Evolutionary conservation across 2,888 invertebrate genomes (phyloP).

Genomic region (Auanema freiburgensis): DNA sequence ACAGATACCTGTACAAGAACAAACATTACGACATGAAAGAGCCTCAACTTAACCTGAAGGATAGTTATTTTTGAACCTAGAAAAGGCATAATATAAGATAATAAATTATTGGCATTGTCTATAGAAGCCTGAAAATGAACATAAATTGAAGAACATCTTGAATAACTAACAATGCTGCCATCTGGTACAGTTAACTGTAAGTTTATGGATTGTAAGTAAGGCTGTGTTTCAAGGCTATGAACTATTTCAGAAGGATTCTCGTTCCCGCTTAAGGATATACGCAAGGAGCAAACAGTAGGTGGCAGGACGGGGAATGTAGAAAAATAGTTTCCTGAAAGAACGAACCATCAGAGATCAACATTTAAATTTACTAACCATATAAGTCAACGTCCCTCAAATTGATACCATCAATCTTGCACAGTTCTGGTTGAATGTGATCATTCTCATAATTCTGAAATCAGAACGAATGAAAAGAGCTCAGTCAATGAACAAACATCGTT

Average conservation of each 20-base stretch:
- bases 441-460: background rate
- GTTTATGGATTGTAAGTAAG: constrained; percentile 44
- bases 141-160: background rate
- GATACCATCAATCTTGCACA: constrained; percentile 35
- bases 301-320: constrained; percentile 53
- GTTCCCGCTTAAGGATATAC: constrained; percentile 59
- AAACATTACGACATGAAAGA: background rate
- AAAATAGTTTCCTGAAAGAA: constrained; percentile 56
- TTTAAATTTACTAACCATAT: constrained; percentile 35
- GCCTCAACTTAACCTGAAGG: constrained; percentile 42
- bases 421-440: constrained; percentile 7
- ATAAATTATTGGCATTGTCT: constrained; percentile 54
- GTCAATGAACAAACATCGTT: constrained; percentile 42
- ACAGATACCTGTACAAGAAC: constrained; percentile 40
- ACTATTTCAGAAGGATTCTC: constrained; percentile 51
- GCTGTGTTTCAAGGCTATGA: constrained; percentile 37
- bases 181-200: constrained; percentile 53
- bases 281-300: constrained; percentile 47
- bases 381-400: constrained; percentile 57
- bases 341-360: background rate
- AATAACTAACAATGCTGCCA: constrained; percentile 47
- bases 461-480: background rate
- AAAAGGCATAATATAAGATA: constrained; percentile 45
- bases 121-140: constrained; percentile 46
- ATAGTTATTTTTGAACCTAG: constrained; percentile 55